Evolutionary conservation across 2,113 vertebrate species (phyloP), one percentile per base, ranked within the genome.

Genomic region (Mesembrinibis cayennensis): DNA sequence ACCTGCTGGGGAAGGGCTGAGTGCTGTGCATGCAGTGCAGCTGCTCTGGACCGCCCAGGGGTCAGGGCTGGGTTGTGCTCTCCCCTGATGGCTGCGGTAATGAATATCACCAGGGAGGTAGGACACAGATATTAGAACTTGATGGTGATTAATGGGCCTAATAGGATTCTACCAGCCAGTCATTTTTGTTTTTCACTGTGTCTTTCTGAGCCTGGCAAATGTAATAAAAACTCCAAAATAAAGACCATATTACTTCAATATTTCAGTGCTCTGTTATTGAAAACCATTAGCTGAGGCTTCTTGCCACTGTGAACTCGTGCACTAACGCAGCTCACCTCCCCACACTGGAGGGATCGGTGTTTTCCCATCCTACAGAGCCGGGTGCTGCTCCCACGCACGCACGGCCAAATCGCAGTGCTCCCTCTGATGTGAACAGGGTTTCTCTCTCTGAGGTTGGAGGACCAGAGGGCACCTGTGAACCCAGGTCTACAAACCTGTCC

Each of bases 341-440:
- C 1, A 2, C 0, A 0, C 14, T 7, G 7, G 25, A 10, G 34
- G 40, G 45, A 23, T 4, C 7, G 0, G n/a, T 3, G 1, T 6
- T 32, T n/a, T 38, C 50, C 22, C 20, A 20, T 3, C 65, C 71
- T 5, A 1, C 4, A 1, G 52, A 86, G n/a, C 70, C 20, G 9
- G 38, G 47, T 1, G 6, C 65, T 34, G 44, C 50, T 19, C 22
- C 52, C 18, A 4, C 23, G 2, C 2, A 0, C 1, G 5, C 25
- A 8, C 0, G 1, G 34, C 30, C 44, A 14, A 65, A 40, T 8
- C 2, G 2, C 55, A 14, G 14, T 0, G 2, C 23, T 23, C 42
- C 50, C 16, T 7, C 8, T 7, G 23, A 3, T 6, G 25, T 0
- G 3, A 71, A 52, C n/a, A 10, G 53, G 6, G 16, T 18, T 76